These are phyloP conservation scores for Dipodomys merriami DNA, from an alignment of 2,113 vertebrate genomes.

Conservation along the genomic window DNA sequence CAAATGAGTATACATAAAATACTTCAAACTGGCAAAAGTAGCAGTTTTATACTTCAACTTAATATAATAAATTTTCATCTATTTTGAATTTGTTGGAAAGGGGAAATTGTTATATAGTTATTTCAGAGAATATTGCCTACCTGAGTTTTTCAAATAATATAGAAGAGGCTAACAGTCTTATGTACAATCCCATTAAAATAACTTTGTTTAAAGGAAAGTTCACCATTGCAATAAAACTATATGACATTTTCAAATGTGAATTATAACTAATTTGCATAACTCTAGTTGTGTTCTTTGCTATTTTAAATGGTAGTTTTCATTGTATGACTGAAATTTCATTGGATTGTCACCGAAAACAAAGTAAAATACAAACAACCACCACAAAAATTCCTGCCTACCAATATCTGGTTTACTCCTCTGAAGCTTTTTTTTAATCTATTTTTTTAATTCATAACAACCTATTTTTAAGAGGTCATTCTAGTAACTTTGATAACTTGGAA, in stretches of 20 bases:
- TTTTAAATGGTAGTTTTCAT: conserved; percentile 70
- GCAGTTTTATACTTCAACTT: conserved; percentile 5
- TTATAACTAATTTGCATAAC: conserved; percentile 13
- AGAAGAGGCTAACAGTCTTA: background rate
- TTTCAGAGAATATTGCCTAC: background rate
- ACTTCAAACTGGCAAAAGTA: background rate
- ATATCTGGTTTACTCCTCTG: conserved; percentile 36
- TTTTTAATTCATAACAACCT: background rate
- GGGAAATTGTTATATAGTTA: background rate
- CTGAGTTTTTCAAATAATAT: conserved; percentile 2
- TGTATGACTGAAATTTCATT: conserved; percentile 60
- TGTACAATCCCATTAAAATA: background rate
- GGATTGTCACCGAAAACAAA: conserved; percentile 58
- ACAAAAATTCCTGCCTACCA: conserved; percentile 25
- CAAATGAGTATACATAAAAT: background rate
- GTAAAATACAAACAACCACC: no score
- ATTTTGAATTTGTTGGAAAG: background rate
- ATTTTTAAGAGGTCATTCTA: background rate
- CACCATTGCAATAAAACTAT: background rate
- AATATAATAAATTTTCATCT: background rate
- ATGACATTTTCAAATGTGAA: background rate
- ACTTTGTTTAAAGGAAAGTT: background rate
- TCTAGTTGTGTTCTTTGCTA: conserved; percentile 55
- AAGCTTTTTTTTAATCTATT: conserved; percentile 24
- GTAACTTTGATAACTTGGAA: background rate